Evolutionary conservation across 2,888 invertebrate species (phyloP).

Genomic region (Drosophila fungiperda): DNA sequence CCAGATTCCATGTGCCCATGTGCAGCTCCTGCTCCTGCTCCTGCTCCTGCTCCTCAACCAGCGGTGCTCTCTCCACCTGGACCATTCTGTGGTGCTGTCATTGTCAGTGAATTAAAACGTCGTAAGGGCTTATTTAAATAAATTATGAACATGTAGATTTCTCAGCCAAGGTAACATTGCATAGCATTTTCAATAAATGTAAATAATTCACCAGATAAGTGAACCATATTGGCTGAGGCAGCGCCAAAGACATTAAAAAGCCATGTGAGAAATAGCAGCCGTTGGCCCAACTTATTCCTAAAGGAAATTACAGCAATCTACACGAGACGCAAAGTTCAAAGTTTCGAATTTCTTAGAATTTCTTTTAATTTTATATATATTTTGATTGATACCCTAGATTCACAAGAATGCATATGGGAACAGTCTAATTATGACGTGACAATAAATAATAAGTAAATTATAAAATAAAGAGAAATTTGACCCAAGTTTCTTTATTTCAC

Average conservation of each 20-base stretch:
- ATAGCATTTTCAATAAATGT: conserved; percentile 70
- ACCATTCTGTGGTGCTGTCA: conserved; percentile 38
- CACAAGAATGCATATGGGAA: background rate
- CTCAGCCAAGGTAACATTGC: conserved; percentile 29
- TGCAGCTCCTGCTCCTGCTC: background rate
- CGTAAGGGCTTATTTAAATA: conserved; percentile 82
- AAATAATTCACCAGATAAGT: conserved; percentile 74
- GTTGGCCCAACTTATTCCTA: conserved; percentile 55
- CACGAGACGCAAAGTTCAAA: conserved; percentile 48
- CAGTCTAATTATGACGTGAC: background rate
- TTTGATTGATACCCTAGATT: conserved; percentile 22
- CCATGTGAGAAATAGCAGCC: conserved; percentile 74
- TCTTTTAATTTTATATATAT: conserved; percentile 2
- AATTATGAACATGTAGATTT: conserved; percentile 69
- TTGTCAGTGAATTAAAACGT: conserved; percentile 81
- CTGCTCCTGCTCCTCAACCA: background rate
- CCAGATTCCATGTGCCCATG: conserved; percentile 6
- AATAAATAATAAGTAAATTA: too few species aligned
- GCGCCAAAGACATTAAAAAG: conserved; percentile 62
- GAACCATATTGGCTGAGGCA: conserved; percentile 67
- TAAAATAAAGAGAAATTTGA: background rate
- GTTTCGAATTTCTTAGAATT: conserved; percentile 33
- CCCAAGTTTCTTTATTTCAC: background rate
- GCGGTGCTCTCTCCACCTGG: background rate
- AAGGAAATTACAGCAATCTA: conserved; percentile 68